Base-by-base conservation (phyloP, 2,113 vertebrate species). In the Psittacula cyanocephala region DNA sequence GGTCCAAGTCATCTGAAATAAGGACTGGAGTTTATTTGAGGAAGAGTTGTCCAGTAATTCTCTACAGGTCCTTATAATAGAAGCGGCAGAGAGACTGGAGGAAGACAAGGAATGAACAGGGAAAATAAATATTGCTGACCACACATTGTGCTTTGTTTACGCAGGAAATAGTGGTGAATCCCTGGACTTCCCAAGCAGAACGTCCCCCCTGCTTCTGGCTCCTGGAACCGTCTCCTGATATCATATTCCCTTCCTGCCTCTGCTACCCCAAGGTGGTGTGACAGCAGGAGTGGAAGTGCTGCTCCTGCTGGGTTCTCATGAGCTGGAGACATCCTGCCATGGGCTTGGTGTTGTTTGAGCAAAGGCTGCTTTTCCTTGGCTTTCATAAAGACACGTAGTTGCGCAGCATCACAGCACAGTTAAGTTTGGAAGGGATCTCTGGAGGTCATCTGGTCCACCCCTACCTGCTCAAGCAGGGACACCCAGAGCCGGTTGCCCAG, bases 391-490 rank as follows among this genome's bases (percentile, higher is more conserved):
- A 63, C 4, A 17, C 7, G 5, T 18, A 35, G 68, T 33, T 86
- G 80, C 5, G 3, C 31, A 49, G 16, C 33, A 29, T 63, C 27
- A 37, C 11, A 19, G 10, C 12, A 17, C 28, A 39, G 10, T n/a
- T 82, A 60, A 55, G 5, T 2, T 16, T 64, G 22, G 13, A 64
- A 64, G 7, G 13, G 5, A 35, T 3, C 3, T 89, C 24, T 10
- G 41, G 18, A 31, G 3, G 1, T n/a, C 29, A 13, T 37, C 15
- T 29, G 2, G 0, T 57, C 37, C 1, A 1, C 6, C 2, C 4
- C 4, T 4, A 11, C 5, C 6, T 39, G 14, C 50, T 72, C 43
- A 22, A 35, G 25, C 1, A 53, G 11, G 29, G 29, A 10, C 43
- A 43, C 24, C 18, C 17, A 71, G 29, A 64, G 18, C 35, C n/a